phyloP scores from a whole-genome alignment of 1,140 invertebrate species.

The Phenacoccus solenopsis region DNA sequence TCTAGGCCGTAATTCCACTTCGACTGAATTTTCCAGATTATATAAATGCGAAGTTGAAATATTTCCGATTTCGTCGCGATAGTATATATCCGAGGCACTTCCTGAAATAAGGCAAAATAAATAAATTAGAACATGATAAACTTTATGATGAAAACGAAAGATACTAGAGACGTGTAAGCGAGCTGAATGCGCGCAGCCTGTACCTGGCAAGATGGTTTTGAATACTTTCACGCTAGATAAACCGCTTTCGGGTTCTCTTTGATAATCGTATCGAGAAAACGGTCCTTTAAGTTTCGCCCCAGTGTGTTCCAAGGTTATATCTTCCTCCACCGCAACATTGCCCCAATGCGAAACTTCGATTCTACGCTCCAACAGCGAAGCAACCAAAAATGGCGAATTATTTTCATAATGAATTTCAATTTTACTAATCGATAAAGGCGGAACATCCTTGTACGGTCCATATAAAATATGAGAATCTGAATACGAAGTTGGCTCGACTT shows the following conservation, averaged over 20 bases:
- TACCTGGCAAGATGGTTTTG: conserved; percentile 36
- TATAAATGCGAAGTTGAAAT: conserved; percentile 94
- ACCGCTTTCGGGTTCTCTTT: conserved; percentile 72
- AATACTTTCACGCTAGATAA: conserved; percentile 82
- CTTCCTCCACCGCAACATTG: conserved; percentile 94
- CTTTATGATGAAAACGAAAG: neutral
- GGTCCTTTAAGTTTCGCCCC: conserved; percentile 87
- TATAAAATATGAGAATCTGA: conserved; percentile 68
- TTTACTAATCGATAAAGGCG: conserved; percentile 46
- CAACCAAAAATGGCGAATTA: conserved; percentile 86
- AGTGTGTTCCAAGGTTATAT: conserved; percentile 78
- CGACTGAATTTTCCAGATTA: conserved; percentile 76
- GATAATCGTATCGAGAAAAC: conserved; percentile 93
- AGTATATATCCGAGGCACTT: conserved; percentile 81
- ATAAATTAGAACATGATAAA: conserved; percentile 41
- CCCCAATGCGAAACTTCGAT: conserved; percentile 99
- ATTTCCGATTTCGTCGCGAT: conserved; percentile 96
- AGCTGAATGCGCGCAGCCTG: neutral
- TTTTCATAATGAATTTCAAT: conserved; percentile 89
- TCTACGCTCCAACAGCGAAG: conserved; percentile 66
- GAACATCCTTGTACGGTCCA: conserved; percentile 71
- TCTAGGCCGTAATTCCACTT: conserved; percentile 84
- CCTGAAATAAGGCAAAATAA: conserved; percentile 43
- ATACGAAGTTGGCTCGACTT: conserved; percentile 67
- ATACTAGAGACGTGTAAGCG: neutral